These are phyloP conservation scores for Caenorhabditis zanzibari DNA, from an alignment of 2,888 invertebrate species.

Conservation along the genomic window DNA sequence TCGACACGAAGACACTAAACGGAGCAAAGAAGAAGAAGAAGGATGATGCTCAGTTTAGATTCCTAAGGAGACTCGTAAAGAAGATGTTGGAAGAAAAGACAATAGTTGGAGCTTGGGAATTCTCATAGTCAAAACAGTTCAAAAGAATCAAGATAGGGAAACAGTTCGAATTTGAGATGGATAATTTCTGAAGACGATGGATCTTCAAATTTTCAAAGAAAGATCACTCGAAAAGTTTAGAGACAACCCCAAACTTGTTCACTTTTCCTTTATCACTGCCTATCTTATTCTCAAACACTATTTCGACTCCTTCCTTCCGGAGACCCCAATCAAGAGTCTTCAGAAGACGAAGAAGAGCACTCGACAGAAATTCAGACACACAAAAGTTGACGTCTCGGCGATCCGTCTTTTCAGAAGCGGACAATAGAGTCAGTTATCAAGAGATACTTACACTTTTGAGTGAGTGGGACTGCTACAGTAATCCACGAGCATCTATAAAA, in stretches of 20 bases:
- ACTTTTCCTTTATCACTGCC: conserved; percentile 39
- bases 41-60: conserved; percentile 26
- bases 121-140: too few species aligned
- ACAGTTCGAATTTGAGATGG: too few species aligned
- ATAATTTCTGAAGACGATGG: too few species aligned
- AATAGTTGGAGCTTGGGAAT: neutral
- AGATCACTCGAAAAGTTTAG: conserved; percentile 4
- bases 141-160: too few species aligned
- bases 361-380: conserved; percentile 51
- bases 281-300: conserved; percentile 45
- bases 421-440: conserved; percentile 65
- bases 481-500: neutral
- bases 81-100: neutral
- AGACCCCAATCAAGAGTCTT: conserved; percentile 65
- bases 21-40: neutral
- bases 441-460: conserved; percentile 60
- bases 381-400: conserved; percentile 30
- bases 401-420: conserved; percentile 16
- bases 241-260: conserved; percentile 52
- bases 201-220: neutral
- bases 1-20: conserved; percentile 27
- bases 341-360: conserved; percentile 63
- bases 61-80: neutral
- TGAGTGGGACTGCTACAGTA: conserved; percentile 31
- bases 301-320: conserved; percentile 39